phyloP scores from a whole-genome alignment of 53 echinoderm and acorn worm species.

The Henricia sp. region DNA sequence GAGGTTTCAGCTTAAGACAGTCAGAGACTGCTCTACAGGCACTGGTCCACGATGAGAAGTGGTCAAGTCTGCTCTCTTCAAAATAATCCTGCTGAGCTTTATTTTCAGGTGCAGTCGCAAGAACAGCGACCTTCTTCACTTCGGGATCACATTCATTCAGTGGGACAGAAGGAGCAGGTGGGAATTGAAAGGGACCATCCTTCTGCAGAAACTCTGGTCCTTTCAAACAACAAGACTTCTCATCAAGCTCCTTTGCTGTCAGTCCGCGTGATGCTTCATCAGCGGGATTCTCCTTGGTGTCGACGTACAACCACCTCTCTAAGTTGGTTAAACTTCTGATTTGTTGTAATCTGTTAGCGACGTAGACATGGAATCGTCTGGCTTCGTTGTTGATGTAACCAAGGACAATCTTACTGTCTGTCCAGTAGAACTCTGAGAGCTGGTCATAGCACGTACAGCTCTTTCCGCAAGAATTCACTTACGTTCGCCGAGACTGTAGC shows the following conservation, averaged over 20 bases:
- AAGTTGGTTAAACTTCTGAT: slow-evolving; percentile 33
- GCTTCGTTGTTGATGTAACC: slow-evolving; percentile 64
- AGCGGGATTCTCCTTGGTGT: slow-evolving; percentile 24
- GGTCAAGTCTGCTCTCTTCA: slow-evolving; percentile 34
- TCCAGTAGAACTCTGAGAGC: slow-evolving; percentile 55
- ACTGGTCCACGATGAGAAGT: slow-evolving; percentile 50
- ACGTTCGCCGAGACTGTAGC: slow-evolving; percentile 38
- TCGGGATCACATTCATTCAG: slow-evolving; percentile 5
- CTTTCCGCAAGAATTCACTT: slow-evolving; percentile 24
- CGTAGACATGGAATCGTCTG: slow-evolving; percentile 56
- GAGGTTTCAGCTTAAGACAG: slow-evolving; percentile 51
- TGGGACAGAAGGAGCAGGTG: neutral
- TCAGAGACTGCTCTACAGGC: slow-evolving; percentile 48
- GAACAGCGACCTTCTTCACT: neutral
- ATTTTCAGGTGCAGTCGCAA: neutral
- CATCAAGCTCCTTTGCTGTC: neutral
- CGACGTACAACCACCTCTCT: slow-evolving; percentile 50
- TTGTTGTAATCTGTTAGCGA: slow-evolving; percentile 51
- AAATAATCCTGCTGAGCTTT: neutral
- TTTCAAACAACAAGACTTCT: slow-evolving; percentile 29
- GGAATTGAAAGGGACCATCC: neutral
- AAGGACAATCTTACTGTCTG: slow-evolving; percentile 58
- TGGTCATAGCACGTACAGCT: slow-evolving; percentile 35
- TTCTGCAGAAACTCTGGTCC: slow-evolving; percentile 33
- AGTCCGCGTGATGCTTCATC: slow-evolving; percentile 46